Evolutionary conservation across 92 coral and sea anemone species (phyloP).

Genomic region (Siderastrea siderea): DNA sequence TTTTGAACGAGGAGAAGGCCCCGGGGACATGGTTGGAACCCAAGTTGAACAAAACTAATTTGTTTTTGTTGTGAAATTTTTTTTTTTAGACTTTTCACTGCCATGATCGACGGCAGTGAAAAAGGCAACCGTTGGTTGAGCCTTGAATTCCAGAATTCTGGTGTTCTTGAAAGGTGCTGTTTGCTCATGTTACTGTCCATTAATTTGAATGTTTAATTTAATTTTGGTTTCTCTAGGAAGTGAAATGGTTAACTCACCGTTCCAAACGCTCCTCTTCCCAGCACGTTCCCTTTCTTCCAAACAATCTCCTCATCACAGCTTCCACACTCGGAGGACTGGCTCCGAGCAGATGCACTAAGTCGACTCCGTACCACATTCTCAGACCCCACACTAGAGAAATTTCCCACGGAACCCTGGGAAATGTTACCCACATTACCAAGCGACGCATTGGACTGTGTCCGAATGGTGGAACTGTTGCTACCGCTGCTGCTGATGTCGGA

Average conservation of each 20-base stretch:
- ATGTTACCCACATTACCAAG: conserved; percentile 39
- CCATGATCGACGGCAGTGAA: too few relatives aligned
- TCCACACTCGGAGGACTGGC: conserved; percentile 57
- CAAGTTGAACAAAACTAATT: too few relatives aligned
- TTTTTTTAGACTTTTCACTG: too few relatives aligned
- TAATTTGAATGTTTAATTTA: too few relatives aligned
- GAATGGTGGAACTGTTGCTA: conserved; percentile 71
- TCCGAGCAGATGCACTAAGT: conserved; percentile 66
- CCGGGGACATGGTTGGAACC: too few relatives aligned
- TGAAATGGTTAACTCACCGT: conserved; percentile 67
- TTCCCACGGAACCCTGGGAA: conserved; percentile 65
- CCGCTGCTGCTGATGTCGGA: conserved; percentile 37
- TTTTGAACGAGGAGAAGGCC: too few relatives aligned
- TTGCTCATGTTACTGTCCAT: too few relatives aligned
- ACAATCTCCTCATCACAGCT: conserved; percentile 92
- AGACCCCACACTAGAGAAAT: conserved; percentile 26
- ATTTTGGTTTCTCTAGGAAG: background rate
- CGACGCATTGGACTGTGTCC: conserved; percentile 53
- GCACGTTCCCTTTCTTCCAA: conserved; percentile 96
- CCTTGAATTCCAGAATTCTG: too few relatives aligned
- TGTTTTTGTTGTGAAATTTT: too few relatives aligned
- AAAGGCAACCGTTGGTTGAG: too few relatives aligned
- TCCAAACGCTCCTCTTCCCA: conserved; percentile 99
- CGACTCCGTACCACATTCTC: conserved; percentile 76
- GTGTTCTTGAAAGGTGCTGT: too few relatives aligned